Conservation (phyloP, 2,113 vertebrate species). For the Columba janthina region DNA sequence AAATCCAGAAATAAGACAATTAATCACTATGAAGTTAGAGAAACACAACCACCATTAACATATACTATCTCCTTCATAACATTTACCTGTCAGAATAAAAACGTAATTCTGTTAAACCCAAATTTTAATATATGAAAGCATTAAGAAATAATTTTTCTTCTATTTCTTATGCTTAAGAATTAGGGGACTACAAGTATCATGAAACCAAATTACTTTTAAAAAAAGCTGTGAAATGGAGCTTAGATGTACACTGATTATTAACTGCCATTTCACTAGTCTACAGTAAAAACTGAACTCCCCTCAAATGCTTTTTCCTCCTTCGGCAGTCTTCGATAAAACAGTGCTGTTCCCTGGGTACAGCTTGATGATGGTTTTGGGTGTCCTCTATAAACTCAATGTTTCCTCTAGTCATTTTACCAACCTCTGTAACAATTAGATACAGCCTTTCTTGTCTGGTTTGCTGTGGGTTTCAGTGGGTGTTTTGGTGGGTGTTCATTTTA, state of each 20-base stretch:
- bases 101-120: neutral
- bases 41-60: neutral
- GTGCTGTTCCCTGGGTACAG: neutral
- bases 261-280: neutral
- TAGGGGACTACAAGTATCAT: neutral
- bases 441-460: neutral
- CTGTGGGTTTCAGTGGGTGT: neutral
- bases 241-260: neutral
- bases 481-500: neutral
- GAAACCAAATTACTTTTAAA: neutral
- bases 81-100: neutral
- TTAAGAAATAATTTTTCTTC: neutral
- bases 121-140: neutral
- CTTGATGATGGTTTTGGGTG: neutral
- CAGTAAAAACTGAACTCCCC: neutral
- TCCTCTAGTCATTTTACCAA: neutral
- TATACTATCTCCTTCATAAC: neutral
- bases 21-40: neutral
- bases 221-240: neutral
- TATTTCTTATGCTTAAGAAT: slow-evolving; percentile 1
- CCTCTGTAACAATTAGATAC: neutral
- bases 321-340: neutral
- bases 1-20: neutral
- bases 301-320: neutral
- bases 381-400: neutral